Conservation (phyloP, 2,888 invertebrate genomes). For the Aleiodes testaceus region DNA sequence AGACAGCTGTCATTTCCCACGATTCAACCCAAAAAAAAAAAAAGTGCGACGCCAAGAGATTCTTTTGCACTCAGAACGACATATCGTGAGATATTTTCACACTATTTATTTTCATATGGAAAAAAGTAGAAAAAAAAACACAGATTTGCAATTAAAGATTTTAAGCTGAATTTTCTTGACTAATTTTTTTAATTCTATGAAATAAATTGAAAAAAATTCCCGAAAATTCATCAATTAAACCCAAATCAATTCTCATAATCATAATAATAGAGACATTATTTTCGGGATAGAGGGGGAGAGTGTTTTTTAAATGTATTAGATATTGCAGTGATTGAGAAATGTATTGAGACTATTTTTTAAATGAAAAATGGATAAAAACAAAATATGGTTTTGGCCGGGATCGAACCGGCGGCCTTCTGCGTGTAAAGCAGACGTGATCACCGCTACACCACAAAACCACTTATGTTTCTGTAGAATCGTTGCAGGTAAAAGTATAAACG, state of each 20-base stretch:
- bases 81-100: constrained; percentile 47
- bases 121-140: no score
- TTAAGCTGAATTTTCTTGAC: neutral
- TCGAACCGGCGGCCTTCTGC: constrained; percentile 76
- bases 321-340: neutral
- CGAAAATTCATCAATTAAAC: no score
- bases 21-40: constrained; percentile 57
- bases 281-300: neutral
- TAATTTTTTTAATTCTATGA: no score
- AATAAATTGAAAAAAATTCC: no score
- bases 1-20: constrained; percentile 69
- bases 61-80: constrained; percentile 49
- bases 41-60: constrained; percentile 54
- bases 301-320: constrained; percentile 1
- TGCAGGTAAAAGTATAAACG: neutral
- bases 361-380: constrained; percentile 46
- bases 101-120: constrained; percentile 31
- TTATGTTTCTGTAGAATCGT: neutral
- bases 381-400: constrained; percentile 75
- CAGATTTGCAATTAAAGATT: neutral
- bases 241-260: neutral
- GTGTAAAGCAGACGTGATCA: constrained; percentile 74
- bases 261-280: neutral
- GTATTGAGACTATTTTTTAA: neutral
- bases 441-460: constrained; percentile 74